Conservation (phyloP, 2,888 invertebrate species). For the Leucoptera coffeella region DNA sequence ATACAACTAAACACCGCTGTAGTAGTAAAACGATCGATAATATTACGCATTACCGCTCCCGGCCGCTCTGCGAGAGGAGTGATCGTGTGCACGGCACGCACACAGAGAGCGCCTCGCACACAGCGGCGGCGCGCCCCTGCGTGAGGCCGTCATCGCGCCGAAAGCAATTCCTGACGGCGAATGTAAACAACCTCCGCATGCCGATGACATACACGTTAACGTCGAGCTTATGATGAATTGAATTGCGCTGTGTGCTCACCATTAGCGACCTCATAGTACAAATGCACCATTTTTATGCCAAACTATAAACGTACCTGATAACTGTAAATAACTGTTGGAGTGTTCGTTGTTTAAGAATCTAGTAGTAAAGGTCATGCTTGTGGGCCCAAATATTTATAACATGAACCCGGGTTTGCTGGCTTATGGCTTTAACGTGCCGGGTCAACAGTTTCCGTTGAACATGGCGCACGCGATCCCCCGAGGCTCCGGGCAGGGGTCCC, state of each 20-base stretch:
- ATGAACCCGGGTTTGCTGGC: slow-evolving; percentile 24
- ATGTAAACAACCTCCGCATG: slow-evolving; percentile 6
- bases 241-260: slow-evolving; percentile 3
- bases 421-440: slow-evolving; percentile 25
- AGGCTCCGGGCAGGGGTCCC: slow-evolving; percentile 7
- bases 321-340: no score
- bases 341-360: slow-evolving; percentile 17
- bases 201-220: slow-evolving; percentile 6
- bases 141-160: slow-evolving; percentile 5
- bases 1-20: slow-evolving; percentile 8
- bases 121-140: slow-evolving; percentile 15
- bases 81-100: slow-evolving; percentile 13
- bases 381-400: slow-evolving; percentile 29
- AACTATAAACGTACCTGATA: no score
- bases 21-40: slow-evolving; percentile 50
- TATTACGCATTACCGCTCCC: slow-evolving; percentile 44
- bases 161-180: slow-evolving; percentile 3
- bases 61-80: slow-evolving; percentile 18
- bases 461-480: slow-evolving; percentile 8
- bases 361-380: slow-evolving; percentile 35
- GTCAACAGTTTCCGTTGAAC: slow-evolving; percentile 9
- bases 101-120: slow-evolving; percentile 23
- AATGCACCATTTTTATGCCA: no score
- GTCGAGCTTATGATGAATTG: slow-evolving; percentile 5
- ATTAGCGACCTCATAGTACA: slow-evolving; percentile 2